A percentile compares a stretch with the other conserved stretches of the same genome.
Evolutionary conservation across 2,113 vertebrate genomes (phyloP).

Genomic region (Clinocottus analis): DNA sequence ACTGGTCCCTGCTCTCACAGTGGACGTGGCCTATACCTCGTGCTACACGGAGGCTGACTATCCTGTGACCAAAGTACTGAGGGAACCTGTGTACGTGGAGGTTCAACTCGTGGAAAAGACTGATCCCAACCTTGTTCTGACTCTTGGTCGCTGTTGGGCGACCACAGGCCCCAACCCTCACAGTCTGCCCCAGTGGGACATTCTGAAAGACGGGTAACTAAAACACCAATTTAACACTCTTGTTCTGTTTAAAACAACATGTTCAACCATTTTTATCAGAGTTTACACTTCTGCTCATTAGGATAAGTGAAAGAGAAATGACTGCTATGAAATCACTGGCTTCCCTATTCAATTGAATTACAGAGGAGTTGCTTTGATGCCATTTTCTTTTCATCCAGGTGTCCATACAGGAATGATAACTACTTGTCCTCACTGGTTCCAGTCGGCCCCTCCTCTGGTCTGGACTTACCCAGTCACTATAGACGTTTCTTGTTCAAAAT

Average conservation of each 20-base stretch:
- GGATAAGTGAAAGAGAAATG: not conserved
- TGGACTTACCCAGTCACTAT: conserved; percentile 44
- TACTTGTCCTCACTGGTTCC: conserved; percentile 60
- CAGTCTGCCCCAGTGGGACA: conserved; percentile 71
- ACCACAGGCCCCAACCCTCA: conserved; percentile 55
- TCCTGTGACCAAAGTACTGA: conserved; percentile 77
- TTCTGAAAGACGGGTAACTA: conserved; percentile 69
- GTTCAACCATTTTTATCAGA: not conserved
- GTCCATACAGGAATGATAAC: conserved; percentile 60
- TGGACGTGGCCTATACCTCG: conserved; percentile 66
- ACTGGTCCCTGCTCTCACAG: conserved; percentile 52
- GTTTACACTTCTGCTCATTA: not conserved
- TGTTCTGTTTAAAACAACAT: not conserved
- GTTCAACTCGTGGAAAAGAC: conserved; percentile 83
- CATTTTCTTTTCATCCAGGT: conserved; percentile 41
- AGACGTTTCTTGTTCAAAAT: conserved; percentile 69
- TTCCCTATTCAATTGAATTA: no score
- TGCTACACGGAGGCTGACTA: conserved; percentile 74
- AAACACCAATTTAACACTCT: not conserved
- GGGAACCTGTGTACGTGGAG: conserved; percentile 85
- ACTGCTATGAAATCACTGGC: not conserved
- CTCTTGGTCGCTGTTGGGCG: conserved; percentile 73
- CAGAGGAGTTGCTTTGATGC: not conserved
- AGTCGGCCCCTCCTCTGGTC: not conserved
- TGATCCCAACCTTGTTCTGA: conserved; percentile 80